A percentile compares a stretch with the other conserved stretches of the same genome.
Conservation (phyloP, 2,888 invertebrate genomes). For the Villa cingulata region DNA sequence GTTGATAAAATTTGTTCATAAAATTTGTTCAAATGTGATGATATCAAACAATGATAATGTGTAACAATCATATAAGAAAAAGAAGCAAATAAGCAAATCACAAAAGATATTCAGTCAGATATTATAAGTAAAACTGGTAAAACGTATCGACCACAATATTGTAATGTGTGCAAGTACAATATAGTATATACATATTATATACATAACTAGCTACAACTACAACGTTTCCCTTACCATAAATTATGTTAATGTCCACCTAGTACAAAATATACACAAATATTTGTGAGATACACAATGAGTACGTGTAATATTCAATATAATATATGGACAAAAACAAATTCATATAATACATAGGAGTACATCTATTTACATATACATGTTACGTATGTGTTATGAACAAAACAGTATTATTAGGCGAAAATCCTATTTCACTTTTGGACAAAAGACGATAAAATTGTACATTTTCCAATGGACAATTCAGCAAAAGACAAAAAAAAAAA, state of each 20-base stretch:
- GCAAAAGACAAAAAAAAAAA: no score
- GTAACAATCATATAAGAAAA: not conserved
- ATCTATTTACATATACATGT: no score
- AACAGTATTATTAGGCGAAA: constrained; percentile 4
- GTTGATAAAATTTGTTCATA: not conserved
- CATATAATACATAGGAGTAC: no score
- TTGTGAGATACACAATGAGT: no score
- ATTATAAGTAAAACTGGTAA: no score
- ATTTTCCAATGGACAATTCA: not conserved
- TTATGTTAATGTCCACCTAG: constrained; percentile 9
- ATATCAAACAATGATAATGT: not conserved
- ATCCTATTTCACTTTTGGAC: constrained; percentile 5
- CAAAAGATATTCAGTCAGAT: no score
- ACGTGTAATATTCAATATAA: no score
- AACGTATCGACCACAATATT: not conserved
- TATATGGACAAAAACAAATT: no score
- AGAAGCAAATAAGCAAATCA: not conserved
- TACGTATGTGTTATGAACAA: no score
- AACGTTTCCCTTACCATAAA: constrained; percentile 5
- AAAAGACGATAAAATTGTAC: constrained; percentile 10
- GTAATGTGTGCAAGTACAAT: not conserved
- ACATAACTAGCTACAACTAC: no score
- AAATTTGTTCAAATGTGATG: not conserved
- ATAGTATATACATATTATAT: no score
- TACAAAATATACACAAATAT: no score